These are phyloP conservation scores for Dendrolimus kikuchii DNA, from an alignment of 1,140 invertebrate genomes.

Conservation along the genomic window DNA sequence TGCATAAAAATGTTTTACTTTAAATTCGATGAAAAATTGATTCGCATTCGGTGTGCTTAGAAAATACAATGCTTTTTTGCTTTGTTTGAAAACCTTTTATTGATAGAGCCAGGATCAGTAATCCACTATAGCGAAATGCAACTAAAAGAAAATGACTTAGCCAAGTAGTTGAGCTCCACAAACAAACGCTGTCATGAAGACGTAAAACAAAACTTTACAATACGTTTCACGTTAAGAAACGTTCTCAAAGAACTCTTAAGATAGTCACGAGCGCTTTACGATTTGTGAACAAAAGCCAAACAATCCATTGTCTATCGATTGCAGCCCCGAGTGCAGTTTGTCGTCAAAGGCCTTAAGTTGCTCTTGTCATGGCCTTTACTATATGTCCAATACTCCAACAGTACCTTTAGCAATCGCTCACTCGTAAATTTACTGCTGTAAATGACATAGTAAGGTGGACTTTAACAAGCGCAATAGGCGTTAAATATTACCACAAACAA, in stretches of 20 bases:
- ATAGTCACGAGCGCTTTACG: slow-evolving; percentile 40
- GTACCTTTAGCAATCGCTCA: slow-evolving; percentile 6
- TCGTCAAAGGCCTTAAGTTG: slow-evolving; percentile 47
- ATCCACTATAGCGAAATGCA: slow-evolving; percentile 8
- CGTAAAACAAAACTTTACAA: slow-evolving; percentile 25
- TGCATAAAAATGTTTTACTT: too few species aligned
- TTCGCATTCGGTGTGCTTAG: too few species aligned
- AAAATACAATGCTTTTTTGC: not conserved
- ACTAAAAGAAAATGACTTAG: slow-evolving; percentile 17
- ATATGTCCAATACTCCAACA: slow-evolving; percentile 11
- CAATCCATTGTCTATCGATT: slow-evolving; percentile 62
- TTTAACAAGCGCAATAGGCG: not conserved
- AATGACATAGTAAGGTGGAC: slow-evolving; percentile 1
- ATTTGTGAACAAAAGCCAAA: slow-evolving; percentile 53
- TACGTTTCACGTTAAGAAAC: slow-evolving; percentile 35
- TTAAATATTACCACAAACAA: too few species aligned
- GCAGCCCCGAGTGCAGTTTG: slow-evolving; percentile 51
- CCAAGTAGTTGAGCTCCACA: slow-evolving; percentile 9
- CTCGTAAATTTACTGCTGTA: slow-evolving; percentile 3
- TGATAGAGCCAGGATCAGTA: slow-evolving; percentile 5
- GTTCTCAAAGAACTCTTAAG: slow-evolving; percentile 42
- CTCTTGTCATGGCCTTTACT: slow-evolving; percentile 26
- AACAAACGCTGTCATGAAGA: slow-evolving; percentile 19
- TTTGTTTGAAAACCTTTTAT: slow-evolving; percentile 1
- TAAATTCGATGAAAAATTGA: too few species aligned